A percentile compares a stretch with the other conserved stretches of the same genome.
Conservation (phyloP, 2,113 vertebrate species). For the Hepsetus odoe region DNA sequence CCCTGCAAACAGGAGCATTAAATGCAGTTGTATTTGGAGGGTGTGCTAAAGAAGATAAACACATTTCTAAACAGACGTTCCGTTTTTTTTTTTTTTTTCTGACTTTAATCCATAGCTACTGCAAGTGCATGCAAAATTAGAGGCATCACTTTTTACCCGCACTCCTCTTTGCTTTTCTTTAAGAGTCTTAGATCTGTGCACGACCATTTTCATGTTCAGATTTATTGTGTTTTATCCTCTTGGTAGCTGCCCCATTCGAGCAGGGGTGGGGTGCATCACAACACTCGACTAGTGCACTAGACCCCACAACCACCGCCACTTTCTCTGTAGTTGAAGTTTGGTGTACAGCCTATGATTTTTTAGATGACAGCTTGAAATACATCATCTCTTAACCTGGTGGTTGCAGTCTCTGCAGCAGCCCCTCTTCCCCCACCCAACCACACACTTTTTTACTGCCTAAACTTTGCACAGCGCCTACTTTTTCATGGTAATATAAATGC, state of each 20-base stretch:
- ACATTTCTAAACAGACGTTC: constrained; percentile 65
- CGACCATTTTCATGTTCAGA: too few species aligned
- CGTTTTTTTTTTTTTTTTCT: constrained; percentile 62
- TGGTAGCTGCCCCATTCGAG: too few species aligned
- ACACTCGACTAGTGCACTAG: too few species aligned
- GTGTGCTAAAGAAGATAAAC: constrained; percentile 71
- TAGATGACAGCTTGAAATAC: too few species aligned
- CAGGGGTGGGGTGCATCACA: too few species aligned
- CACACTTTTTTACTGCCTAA: neutral
- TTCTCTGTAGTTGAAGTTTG: too few species aligned
- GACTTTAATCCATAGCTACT: constrained; percentile 60
- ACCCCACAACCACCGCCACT: too few species aligned
- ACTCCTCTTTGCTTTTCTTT: neutral
- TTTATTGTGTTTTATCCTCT: too few species aligned
- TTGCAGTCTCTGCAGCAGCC: too few species aligned
- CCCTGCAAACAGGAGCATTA: constrained; percentile 71
- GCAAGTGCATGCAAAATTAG: constrained; percentile 22
- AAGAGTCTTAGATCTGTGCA: neutral
- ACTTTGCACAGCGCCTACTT: neutral
- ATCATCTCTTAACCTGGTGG: too few species aligned
- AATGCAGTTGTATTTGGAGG: constrained; percentile 70
- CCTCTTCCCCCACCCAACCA: too few species aligned
- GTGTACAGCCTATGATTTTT: too few species aligned
- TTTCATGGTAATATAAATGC: neutral
- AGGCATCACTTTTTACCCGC: neutral